phyloP scores from a whole-genome alignment of 1,140 invertebrate species.

The Orussus abietinus region DNA sequence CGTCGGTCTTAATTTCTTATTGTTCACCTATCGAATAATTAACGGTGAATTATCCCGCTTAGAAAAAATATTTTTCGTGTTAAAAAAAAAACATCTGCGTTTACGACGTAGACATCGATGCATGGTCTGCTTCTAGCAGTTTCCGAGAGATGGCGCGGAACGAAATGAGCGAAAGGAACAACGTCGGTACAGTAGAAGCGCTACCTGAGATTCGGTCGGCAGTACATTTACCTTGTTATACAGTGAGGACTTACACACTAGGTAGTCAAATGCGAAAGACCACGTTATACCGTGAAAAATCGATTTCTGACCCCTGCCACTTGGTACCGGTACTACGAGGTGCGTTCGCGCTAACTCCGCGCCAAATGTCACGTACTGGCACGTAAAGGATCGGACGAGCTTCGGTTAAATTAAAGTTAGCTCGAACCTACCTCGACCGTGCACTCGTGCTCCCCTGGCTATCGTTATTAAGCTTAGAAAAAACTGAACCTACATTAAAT shows the following conservation, averaged over 20 bases:
- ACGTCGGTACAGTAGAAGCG: no score
- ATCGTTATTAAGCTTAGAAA: slow-evolving; percentile 30
- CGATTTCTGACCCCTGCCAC: slow-evolving; percentile 39
- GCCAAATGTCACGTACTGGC: no score
- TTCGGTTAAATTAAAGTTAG: no score
- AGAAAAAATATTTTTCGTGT: no score
- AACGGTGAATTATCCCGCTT: no score
- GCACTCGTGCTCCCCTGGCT: slow-evolving; percentile 11
- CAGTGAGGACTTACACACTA: slow-evolving; percentile 27
- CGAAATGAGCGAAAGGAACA: not conserved
- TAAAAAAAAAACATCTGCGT: no score
- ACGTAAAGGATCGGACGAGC: no score
- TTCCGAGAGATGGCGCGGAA: slow-evolving; percentile 22
- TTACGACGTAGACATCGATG: not conserved
- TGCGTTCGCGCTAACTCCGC: slow-evolving; percentile 3
- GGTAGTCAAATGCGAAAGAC: slow-evolving; percentile 27
- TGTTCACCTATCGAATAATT: no score
- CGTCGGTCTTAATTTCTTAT: no score
- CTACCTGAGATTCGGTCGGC: slow-evolving; percentile 24
- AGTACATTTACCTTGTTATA: slow-evolving; percentile 24
- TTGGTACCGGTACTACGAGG: slow-evolving; percentile 8
- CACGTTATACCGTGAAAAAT: slow-evolving; percentile 26
- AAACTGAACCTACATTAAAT: slow-evolving; percentile 34
- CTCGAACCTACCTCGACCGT: slow-evolving; percentile 1
- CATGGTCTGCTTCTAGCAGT: no score